These are phyloP conservation scores for Carlito syrichta DNA, from an alignment of 2,113 vertebrate species.

Conservation along the genomic window DNA sequence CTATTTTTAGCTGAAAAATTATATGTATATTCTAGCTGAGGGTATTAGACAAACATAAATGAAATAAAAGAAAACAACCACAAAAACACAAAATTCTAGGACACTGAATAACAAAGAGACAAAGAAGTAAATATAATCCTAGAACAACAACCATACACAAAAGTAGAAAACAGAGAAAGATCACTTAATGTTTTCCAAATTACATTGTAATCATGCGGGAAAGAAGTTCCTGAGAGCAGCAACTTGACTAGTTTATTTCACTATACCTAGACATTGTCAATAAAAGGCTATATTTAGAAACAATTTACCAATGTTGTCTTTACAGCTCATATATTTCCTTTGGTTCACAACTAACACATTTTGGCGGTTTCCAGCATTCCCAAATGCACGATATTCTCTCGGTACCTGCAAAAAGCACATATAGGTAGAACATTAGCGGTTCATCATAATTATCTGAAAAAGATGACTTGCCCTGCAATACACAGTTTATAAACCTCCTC, in stretches of 20 bases:
- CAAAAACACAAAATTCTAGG: not conserved
- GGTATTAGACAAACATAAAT: not conserved
- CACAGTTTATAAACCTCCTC: not conserved
- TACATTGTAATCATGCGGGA: not conserved
- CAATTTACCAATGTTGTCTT: constrained; percentile 5
- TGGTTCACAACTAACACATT: not conserved
- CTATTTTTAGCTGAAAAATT: not conserved
- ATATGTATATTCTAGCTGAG: not conserved
- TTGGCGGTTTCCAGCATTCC: not conserved
- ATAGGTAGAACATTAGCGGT: not conserved
- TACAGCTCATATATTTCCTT: not conserved
- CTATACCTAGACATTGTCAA: not conserved
- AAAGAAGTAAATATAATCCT: not conserved
- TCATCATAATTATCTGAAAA: constrained; percentile 14
- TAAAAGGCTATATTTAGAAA: not conserved
- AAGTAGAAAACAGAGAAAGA: constrained; percentile 14
- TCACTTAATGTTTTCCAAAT: not conserved
- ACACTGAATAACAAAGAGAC: not conserved
- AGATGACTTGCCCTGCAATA: not conserved
- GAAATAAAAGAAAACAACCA: not conserved
- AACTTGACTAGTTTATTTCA: not conserved
- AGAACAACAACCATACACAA: not conserved
- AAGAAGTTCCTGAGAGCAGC: not conserved
- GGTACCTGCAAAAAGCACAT: not conserved
- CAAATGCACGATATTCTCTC: constrained; percentile 21